Evolutionary conservation across 2,113 vertebrate species (phyloP).

Genomic region (Notiomystis cincta): DNA sequence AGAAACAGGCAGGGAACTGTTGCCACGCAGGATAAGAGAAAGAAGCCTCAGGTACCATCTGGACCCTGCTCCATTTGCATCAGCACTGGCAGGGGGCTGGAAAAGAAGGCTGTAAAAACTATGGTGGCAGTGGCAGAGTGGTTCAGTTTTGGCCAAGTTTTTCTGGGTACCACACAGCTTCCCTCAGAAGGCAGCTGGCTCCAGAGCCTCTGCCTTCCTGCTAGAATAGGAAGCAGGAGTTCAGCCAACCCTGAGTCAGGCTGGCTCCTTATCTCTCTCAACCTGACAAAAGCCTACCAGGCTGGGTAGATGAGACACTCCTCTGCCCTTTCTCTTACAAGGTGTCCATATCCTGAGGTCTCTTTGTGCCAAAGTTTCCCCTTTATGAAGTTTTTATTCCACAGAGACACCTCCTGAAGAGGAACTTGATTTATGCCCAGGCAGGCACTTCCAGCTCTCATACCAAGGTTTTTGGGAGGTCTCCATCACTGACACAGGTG

Average conservation of each 20-base stretch:
- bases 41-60: background rate
- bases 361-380: background rate
- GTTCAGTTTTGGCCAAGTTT: background rate
- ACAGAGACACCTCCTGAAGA: background rate
- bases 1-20: background rate
- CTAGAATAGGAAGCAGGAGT: background rate
- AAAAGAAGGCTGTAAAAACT: background rate
- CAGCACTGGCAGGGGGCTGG: background rate
- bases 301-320: background rate
- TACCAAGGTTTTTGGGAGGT: background rate
- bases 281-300: background rate
- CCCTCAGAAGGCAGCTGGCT: background rate
- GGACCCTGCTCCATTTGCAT: background rate
- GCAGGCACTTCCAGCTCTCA: background rate
- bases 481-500: background rate
- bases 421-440: background rate
- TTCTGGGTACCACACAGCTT: background rate
- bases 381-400: background rate
- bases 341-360: background rate
- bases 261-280: background rate
- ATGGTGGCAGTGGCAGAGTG: rapidly evolving
- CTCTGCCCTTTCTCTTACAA: background rate
- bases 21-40: rapidly evolving
- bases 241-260: background rate
- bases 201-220: background rate